Conservation (phyloP, 2,113 vertebrate genomes). For the Galemys pyrenaicus region DNA sequence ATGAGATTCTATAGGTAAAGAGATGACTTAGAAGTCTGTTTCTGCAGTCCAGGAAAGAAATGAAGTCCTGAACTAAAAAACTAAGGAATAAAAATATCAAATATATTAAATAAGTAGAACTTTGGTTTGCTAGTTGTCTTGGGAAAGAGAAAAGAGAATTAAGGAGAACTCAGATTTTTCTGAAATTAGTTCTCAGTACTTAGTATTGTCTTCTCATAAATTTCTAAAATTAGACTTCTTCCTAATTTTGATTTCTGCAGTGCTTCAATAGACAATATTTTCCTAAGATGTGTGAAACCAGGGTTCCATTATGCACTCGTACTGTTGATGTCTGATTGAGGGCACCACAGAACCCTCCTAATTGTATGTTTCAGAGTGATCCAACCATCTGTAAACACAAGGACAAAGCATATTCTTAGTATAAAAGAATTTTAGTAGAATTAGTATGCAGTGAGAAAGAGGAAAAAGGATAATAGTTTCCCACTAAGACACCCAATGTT, state of each 20-base stretch:
- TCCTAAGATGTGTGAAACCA: neutral
- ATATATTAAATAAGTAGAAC: neutral
- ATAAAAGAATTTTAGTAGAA: too few species aligned
- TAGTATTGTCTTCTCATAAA: neutral
- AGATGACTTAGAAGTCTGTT: neutral
- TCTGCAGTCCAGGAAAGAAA: neutral
- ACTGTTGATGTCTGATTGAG: too few species aligned
- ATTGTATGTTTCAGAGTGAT: too few species aligned
- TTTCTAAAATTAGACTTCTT: neutral
- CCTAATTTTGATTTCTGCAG: neutral
- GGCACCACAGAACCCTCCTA: too few species aligned
- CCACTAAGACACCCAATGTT: too few species aligned
- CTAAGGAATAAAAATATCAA: neutral
- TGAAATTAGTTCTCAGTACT: neutral
- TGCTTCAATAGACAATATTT: neutral
- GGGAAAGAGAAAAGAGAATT: neutral
- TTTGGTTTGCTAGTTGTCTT: neutral
- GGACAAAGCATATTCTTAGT: too few species aligned
- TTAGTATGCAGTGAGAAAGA: too few species aligned
- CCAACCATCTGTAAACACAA: too few species aligned
- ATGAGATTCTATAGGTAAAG: neutral
- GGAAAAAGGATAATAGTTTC: too few species aligned
- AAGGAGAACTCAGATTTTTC: neutral
- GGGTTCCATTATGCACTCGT: neutral
- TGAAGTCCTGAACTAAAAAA: neutral